These are phyloP conservation scores for Conistra vaccinii DNA, from an alignment of 2,888 invertebrate genomes.

Conservation along the genomic window DNA sequence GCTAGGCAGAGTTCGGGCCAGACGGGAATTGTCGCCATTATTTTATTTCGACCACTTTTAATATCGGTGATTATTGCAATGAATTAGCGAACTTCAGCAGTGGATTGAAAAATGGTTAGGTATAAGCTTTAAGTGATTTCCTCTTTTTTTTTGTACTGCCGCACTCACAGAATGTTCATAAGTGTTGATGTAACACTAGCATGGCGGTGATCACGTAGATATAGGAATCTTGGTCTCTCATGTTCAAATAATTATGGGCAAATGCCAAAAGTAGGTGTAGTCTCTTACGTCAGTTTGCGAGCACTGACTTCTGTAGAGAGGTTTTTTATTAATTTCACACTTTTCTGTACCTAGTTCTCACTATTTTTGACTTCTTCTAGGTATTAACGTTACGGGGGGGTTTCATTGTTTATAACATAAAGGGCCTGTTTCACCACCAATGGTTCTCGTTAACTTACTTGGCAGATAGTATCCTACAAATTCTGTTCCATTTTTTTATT, in stretches of 20 bases:
- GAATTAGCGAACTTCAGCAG: background rate
- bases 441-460: too few relatives aligned
- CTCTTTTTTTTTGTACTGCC: background rate
- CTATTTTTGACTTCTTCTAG: background rate
- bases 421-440: too few relatives aligned
- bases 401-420: background rate
- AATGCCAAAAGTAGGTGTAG: slow-evolving; percentile 29
- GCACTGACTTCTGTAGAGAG: slow-evolving; percentile 9
- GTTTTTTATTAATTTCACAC: background rate
- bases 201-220: background rate
- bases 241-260: slow-evolving; percentile 21
- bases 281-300: background rate
- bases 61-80: background rate
- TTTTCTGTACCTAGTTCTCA: background rate
- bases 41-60: too few relatives aligned
- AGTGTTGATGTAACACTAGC: background rate
- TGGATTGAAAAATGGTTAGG: background rate
- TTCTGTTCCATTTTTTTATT: too few relatives aligned
- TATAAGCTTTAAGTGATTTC: background rate
- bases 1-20: background rate
- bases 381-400: background rate
- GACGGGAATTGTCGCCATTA: background rate
- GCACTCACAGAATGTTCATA: background rate
- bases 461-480: too few relatives aligned
- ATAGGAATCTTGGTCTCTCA: slow-evolving; percentile 12